Percentiles rank a stretch among this genome's conserved stretches.
These are phyloP conservation scores for Zosterops hypoxanthus DNA, from an alignment of 2,113 vertebrate genomes.

Conservation along the genomic window DNA sequence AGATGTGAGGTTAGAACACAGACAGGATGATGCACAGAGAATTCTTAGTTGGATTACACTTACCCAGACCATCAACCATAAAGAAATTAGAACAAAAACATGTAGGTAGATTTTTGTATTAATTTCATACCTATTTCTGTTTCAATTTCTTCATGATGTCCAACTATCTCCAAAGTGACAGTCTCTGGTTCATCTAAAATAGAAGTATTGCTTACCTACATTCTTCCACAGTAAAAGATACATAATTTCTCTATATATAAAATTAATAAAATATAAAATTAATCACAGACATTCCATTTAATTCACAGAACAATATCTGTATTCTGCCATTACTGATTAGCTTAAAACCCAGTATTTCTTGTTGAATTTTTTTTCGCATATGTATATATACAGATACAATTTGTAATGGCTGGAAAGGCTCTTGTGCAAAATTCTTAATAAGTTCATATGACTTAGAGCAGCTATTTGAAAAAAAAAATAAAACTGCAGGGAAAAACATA, in stretches of 20 bases:
- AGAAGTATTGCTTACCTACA: not conserved
- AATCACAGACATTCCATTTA: not conserved
- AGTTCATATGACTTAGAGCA: not conserved
- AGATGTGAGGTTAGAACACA: not conserved
- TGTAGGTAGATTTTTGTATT: not conserved
- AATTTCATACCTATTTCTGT: slow-evolving; percentile 74
- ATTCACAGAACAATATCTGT: not conserved
- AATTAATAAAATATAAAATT: not conserved
- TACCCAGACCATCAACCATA: not conserved
- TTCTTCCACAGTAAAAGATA: not conserved
- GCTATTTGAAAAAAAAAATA: not conserved
- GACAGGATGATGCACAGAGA: not conserved
- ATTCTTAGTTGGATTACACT: not conserved
- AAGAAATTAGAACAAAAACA: not conserved
- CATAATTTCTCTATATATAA: not conserved
- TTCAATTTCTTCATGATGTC: slow-evolving; percentile 17
- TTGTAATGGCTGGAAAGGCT: not conserved
- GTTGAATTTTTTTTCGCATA: not conserved
- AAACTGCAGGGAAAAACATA: not conserved
- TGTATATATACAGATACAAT: not conserved
- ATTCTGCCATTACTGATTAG: not conserved
- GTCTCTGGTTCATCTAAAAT: slow-evolving; percentile 14
- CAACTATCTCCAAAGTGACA: slow-evolving; percentile 41
- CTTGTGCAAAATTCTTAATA: not conserved
- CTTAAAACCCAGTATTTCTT: not conserved